Base-by-base conservation (phyloP, 2,797 vertebrate species). In the Danio aesculapii region DNA sequence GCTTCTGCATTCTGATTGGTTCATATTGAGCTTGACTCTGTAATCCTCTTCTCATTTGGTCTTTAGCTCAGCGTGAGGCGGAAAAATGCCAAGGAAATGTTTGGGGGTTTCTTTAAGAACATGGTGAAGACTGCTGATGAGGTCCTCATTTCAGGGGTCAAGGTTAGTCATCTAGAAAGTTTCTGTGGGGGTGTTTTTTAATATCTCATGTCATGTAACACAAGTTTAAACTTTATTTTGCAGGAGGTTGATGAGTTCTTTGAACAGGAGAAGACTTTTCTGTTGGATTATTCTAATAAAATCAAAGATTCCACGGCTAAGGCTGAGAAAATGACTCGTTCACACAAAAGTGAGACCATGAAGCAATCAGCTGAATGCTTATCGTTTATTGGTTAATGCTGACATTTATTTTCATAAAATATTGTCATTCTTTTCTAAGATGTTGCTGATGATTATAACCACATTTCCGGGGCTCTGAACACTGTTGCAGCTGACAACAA, bases 241-340 rank as follows among this genome's bases (percentile, higher is more conserved):
- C 90, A 99, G 98, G 98, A 99, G 87, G 96, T 98, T 0, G 97
- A 99, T 93, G 97, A 99, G 53, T 99, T 99, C 91, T 99, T 99
- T 91, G 97, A 98, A 84, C 98, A 99, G 91, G 98, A 99, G 92
- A 99, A 99, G 92, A 97, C 92, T 41, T 99, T 99, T 86, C 94
- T 99, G 81, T 93, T 98, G 10, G 97, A 97, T 91, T 99, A 99
- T 91, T 97, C 93, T 87, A 95, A 92, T 90, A 97, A 96, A 88
- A 99, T 99, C 87, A 98, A 98, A 92, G 97, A 99, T 87, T 94
- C 97, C 12, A 97, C 97, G 84, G 91, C 93, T 87, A 99, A 99
- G 93, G 96, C 97, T 64, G 97, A 99, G 93, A 99, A 96, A 92
- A 98, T 99, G 97, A 99, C 98, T 46, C 95, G 96, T 85, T 91